Evolutionary conservation across 2,888 invertebrate genomes (phyloP), one percentile per base, ranked within the genome.

Genomic region (Philaethria dido): DNA sequence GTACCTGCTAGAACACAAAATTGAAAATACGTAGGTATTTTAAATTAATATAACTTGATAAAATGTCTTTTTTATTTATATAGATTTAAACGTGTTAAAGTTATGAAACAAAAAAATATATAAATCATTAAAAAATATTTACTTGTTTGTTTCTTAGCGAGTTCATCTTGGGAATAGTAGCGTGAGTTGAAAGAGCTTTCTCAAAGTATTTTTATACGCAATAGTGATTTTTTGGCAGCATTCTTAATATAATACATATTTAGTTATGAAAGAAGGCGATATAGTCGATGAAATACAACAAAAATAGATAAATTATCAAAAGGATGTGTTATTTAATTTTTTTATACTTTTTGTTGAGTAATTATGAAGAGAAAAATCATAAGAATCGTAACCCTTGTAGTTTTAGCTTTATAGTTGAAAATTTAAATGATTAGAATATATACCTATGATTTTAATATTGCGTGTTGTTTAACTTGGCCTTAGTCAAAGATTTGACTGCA

Each of bases 401-500:
- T 20, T 22, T 18, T 47, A 47, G 20, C 22, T 47, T 47, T 47
- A 8, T 47, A 47, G 47, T 16, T 47, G 13, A 20, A 20, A 20
- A 22, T 47, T 39, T 39, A 13, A 39, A 39, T 39, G 13, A 39
- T 13, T 39, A 39, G 39, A 39, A 2, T 13, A 39, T 39, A 13
- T 13, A 6, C 33, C 3, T 44, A 45, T 45, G 11, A 45, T 52
- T 52, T 25, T 52, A 52, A 29, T 25, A 52, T n/a, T n/a, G 20
- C 45, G 29, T 52, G 29, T 52, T 52, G 11, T 52, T 52, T 18
- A 67, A 50, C n/a, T 65, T 57, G 62, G 33, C 66, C 60, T 69
- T 70, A 80, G 79, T 77, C 77, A 81, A 85, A 88, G 92, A 92
- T 92, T 92, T 92, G 91, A 90, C 92, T 92, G 92, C 92, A 91